Conservation (phyloP, 2,888 invertebrate species). For the Argyra leucocephala region DNA sequence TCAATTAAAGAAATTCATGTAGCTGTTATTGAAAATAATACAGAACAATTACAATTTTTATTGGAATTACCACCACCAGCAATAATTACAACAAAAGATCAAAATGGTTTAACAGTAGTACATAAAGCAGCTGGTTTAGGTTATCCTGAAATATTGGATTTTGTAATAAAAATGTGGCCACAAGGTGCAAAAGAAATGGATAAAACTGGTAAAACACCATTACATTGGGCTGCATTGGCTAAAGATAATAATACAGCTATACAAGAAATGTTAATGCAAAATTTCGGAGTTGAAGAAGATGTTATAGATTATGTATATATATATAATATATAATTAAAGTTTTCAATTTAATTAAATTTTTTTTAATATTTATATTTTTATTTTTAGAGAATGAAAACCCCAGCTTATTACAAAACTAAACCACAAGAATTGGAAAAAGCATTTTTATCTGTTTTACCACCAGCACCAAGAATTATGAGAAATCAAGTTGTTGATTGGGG, state of each 20-base stretch:
- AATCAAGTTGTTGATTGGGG: slow-evolving; percentile 53
- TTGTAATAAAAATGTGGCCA: slow-evolving; percentile 60
- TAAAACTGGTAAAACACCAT: slow-evolving; percentile 73
- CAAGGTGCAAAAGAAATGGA: slow-evolving; percentile 61
- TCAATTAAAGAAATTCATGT: slow-evolving; percentile 72
- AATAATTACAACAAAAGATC: slow-evolving; percentile 65
- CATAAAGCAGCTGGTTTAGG: slow-evolving; percentile 84
- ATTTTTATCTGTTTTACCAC: slow-evolving; percentile 60
- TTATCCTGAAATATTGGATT: slow-evolving; percentile 62
- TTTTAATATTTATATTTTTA: slow-evolving; percentile 10
- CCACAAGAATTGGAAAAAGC: slow-evolving; percentile 67
- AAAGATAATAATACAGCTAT: slow-evolving; percentile 72
- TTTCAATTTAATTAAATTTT: slow-evolving; percentile 9
- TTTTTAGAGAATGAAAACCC: slow-evolving; percentile 68
- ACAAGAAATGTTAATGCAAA: slow-evolving; percentile 35
- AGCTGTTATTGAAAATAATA: slow-evolving; percentile 65
- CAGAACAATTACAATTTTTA: slow-evolving; percentile 58
- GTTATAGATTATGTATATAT: slow-evolving; percentile 68
- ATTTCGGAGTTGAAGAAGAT: slow-evolving; percentile 73
- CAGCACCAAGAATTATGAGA: slow-evolving; percentile 69
- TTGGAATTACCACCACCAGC: slow-evolving; percentile 60
- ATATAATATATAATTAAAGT: background rate
- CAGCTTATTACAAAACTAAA: slow-evolving; percentile 67
- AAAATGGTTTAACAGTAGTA: slow-evolving; percentile 71
- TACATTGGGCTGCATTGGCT: slow-evolving; percentile 77